Percentiles rank a stretch among this genome's conserved stretches.
phyloP scores from a whole-genome alignment of 2,888 invertebrate species.

The Rhingia rostrata region DNA sequence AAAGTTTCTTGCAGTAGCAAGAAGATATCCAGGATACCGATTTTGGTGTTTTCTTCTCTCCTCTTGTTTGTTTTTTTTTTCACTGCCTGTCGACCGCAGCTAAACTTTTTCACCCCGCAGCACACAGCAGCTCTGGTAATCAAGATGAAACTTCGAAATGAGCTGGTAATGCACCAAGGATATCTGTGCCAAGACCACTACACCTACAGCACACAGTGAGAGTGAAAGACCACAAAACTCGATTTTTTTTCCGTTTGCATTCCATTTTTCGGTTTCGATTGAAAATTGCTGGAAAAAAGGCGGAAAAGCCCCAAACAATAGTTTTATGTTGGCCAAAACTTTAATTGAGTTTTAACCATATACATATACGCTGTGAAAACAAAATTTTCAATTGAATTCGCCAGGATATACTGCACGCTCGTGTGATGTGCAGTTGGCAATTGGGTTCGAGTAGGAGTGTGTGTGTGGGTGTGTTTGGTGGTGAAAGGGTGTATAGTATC shows the following conservation, averaged over 20 bases:
- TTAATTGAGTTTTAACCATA: conserved; percentile 72
- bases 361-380: conserved; percentile 28
- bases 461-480: not conserved
- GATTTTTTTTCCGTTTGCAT: conserved; percentile 32
- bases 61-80: not conserved
- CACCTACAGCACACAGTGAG: conserved; percentile 2
- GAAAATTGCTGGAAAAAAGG: conserved; percentile 54
- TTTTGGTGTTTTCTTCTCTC: conserved; percentile 14
- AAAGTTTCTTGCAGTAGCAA: conserved; percentile 55
- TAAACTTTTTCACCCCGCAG: conserved; percentile 37
- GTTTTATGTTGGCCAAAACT: conserved; percentile 74
- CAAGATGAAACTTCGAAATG: conserved; percentile 74
- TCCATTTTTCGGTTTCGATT: conserved; percentile 55
- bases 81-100: conserved; percentile 22
- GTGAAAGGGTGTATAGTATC: conserved; percentile 4
- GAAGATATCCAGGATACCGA: conserved; percentile 68
- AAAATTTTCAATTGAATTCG: conserved; percentile 53
- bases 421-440: conserved; percentile 49
- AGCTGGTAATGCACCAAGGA: conserved; percentile 74
- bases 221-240: conserved; percentile 35
- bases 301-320: conserved; percentile 69
- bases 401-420: not conserved
- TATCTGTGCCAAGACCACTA: conserved; percentile 55
- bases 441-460: not conserved
- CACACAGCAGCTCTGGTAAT: conserved; percentile 60